A percentile compares a stretch with the other conserved stretches of the same genome.
Evolutionary conservation across 2,113 vertebrate genomes (phyloP).

Genomic region (Callospermophilus lateralis): DNA sequence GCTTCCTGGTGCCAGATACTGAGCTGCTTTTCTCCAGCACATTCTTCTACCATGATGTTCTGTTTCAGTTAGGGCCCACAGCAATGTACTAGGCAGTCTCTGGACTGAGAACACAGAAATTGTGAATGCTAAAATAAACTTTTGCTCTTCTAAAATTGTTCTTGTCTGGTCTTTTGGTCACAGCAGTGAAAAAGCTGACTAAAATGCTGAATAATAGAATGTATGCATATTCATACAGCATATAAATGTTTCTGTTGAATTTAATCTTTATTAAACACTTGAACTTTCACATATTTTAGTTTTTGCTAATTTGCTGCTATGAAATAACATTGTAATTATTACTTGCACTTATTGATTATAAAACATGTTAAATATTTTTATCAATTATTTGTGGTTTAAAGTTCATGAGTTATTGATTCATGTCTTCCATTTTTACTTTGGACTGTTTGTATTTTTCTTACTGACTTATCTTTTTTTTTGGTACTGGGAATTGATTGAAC

Average conservation of each 20-base stretch:
- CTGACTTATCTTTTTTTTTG: neutral
- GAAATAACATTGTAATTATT: neutral
- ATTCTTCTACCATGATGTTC: too few relatives aligned
- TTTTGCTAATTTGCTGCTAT: neutral
- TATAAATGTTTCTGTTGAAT: neutral
- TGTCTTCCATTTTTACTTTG: conserved; percentile 15
- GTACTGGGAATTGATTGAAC: too few relatives aligned
- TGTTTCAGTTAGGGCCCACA: too few relatives aligned
- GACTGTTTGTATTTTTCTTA: neutral
- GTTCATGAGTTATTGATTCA: neutral
- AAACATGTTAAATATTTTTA: neutral
- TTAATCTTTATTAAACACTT: neutral
- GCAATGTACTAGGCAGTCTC: too few relatives aligned
- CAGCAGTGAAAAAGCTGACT: too few relatives aligned
- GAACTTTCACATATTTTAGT: neutral
- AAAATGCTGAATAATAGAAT: neutral
- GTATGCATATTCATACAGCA: neutral
- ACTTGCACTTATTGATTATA: neutral
- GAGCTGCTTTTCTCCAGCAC: too few relatives aligned
- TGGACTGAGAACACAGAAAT: too few relatives aligned
- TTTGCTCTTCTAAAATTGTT: too few relatives aligned
- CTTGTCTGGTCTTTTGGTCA: too few relatives aligned
- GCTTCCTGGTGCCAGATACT: too few relatives aligned
- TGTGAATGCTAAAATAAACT: too few relatives aligned
- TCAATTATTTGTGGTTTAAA: neutral